A percentile compares a stretch with the other conserved stretches of the same genome.
These are phyloP conservation scores for Podilymbus podiceps DNA, from an alignment of 2,113 vertebrate genomes.

Conservation along the genomic window DNA sequence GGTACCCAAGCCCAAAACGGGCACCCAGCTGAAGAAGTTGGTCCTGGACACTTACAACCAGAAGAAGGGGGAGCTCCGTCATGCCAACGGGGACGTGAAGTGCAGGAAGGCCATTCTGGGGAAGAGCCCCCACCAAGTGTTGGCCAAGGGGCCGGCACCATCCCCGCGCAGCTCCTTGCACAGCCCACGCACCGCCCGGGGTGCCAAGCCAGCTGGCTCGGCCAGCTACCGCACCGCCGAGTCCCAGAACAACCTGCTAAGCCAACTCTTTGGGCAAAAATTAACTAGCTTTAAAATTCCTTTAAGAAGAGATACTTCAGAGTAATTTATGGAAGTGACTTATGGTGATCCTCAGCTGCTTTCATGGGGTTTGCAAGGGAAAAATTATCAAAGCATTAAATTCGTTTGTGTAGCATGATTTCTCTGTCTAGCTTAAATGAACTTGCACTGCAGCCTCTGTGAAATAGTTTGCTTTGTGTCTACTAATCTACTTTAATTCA, in stretches of 20 bases:
- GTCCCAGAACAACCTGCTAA: conserved; percentile 94
- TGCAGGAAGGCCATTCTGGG: conserved; percentile 79
- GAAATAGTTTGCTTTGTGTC: conserved; percentile 84
- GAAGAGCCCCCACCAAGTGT: conserved; percentile 75
- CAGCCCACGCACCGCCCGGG: conserved; percentile 72
- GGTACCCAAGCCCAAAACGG: conserved; percentile 72
- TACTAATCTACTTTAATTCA: conserved; percentile 80
- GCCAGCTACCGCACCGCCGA: conserved; percentile 88
- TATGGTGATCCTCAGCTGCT: conserved; percentile 68
- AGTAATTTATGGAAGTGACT: conserved; percentile 83
- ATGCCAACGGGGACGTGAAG: conserved; percentile 78
- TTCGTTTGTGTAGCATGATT: conserved; percentile 75
- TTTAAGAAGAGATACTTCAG: conserved; percentile 90
- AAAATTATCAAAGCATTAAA: conserved; percentile 72
- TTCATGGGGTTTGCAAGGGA: conserved; percentile 65
- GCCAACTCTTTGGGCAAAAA: conserved; percentile 96
- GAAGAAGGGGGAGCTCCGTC: conserved; percentile 77
- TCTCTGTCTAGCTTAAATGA: conserved; percentile 79
- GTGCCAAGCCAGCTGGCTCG: conserved; percentile 73
- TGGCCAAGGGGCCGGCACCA: conserved; percentile 79
- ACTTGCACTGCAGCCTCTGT: conserved; percentile 87
- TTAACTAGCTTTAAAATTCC: conserved; percentile 99
- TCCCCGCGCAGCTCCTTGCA: conserved; percentile 79
- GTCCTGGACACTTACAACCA: conserved; percentile 76
- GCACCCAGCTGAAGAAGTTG: conserved; percentile 75